Evolutionary conservation across 2,113 vertebrate genomes (phyloP).

Genomic region (Tapirus terrestris): DNA sequence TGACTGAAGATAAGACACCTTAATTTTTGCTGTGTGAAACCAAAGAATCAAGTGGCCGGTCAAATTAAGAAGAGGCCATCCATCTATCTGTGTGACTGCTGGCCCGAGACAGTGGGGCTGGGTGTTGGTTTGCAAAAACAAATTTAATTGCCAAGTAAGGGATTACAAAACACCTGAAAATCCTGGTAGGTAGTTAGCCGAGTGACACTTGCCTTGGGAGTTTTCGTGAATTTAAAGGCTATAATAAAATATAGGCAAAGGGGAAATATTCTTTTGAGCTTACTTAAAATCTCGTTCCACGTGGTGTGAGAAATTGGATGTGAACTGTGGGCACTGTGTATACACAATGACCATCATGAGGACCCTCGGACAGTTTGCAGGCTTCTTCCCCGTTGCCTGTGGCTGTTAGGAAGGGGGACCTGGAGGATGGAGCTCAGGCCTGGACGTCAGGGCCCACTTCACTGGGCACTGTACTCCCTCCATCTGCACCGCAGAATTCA

Average conservation of each 20-base stretch:
- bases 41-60: neutral
- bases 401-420: no score
- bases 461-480: fast-evolving
- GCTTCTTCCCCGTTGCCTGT: no score
- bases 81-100: neutral
- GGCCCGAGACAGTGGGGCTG: fast-evolving
- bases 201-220: neutral
- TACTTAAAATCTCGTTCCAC: no score
- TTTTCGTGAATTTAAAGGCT: neutral
- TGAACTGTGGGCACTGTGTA: no score
- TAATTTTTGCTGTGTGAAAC: no score
- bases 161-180: neutral
- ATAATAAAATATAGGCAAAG: neutral
- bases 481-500: no score
- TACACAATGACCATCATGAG: no score
- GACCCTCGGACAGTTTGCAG: fast-evolving
- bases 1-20: neutral
- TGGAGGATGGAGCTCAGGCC: neutral
- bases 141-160: neutral
- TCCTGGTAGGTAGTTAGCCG: neutral
- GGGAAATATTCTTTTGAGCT: no score
- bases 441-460: no score
- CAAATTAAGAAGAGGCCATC: neutral
- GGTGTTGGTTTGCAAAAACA: neutral
- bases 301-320: no score